Evolutionary conservation across 2,797 vertebrate species (phyloP), one percentile per base, ranked within the genome.

Genomic region (Telmatherina bonti): DNA sequence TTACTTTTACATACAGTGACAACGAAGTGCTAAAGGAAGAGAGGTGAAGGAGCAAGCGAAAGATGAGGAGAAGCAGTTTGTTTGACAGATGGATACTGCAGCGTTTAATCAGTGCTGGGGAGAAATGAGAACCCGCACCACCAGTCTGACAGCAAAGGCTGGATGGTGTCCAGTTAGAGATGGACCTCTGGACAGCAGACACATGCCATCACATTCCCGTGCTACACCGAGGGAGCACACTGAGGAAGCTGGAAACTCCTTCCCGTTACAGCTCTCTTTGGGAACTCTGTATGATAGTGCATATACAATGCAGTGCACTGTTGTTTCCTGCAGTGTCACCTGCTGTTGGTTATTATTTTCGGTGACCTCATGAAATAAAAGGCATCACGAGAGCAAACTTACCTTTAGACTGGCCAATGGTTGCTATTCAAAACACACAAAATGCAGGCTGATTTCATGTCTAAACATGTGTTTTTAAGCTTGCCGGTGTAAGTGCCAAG

Each of bases 11-110:
- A 52, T 61, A 31, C n/a, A 56, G 53, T 58, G 62, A 69, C 18
- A 2, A 45, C 53, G 36, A 78, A 66, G 64, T 38, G 67, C 68
- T 22, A 8, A 53, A 68, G 61, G 68, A n/a, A 36, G 49, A 22
- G 60, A 75, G 68, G 77, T 70, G 70, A 63, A 52, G 60, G 66
- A 71, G 64, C 16, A 30, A 55, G 68, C 18, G 1, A 36, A 67
- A 67, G 65, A 66, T 63, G 55, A 54, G 64, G 75, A 77, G 76
- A 68, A 76, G 82, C 80, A 84, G 78, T 86, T 81, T 79, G 83
- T 87, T 89, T 91, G 92, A 92, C 91, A 93, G 90, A 93, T 93
- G 89, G 91, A 91, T 83, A 82, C 88, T 87, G 79, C 87, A 81
- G 88, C 81, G 87, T 90, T 90, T 89, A 89, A 88, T 93, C 88